Conservation (phyloP, 92 coral and sea anemone genomes). For the Zoanthus sociatus region DNA sequence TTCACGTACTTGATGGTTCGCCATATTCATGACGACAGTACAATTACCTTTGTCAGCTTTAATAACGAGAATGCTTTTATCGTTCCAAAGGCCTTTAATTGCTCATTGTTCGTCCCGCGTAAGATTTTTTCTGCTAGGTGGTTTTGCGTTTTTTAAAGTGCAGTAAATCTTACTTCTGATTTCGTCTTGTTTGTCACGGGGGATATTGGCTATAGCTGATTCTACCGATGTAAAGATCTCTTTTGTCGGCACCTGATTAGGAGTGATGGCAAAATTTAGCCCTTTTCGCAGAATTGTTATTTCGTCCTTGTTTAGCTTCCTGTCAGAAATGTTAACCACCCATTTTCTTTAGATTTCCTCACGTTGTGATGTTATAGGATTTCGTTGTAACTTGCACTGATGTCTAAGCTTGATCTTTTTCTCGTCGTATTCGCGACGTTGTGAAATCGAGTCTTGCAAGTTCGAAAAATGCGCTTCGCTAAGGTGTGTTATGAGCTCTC, state of each 20-base stretch:
- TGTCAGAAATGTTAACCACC: slow-evolving; percentile 2
- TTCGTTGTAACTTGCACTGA: too few species aligned
- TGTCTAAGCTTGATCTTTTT: too few species aligned
- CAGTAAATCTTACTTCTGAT: slow-evolving; percentile 28
- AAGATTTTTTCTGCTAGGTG: neutral
- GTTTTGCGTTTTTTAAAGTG: slow-evolving; percentile 2
- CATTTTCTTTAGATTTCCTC: neutral
- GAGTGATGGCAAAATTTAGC: slow-evolving; percentile 34
- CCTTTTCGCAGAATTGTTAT: slow-evolving; percentile 25
- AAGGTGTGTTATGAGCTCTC: too few species aligned
- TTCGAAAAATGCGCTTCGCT: too few species aligned
- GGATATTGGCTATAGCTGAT: slow-evolving; percentile 2
- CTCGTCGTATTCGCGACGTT: too few species aligned
- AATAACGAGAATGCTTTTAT: slow-evolving; percentile 13
- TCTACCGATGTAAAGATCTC: slow-evolving; percentile 20
- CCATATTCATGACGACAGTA: slow-evolving; percentile 28
- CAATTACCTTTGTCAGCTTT: slow-evolving; percentile 52
- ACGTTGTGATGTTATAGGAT: too few species aligned
- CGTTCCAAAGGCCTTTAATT: neutral
- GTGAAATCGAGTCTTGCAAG: too few species aligned
- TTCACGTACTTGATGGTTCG: neutral
- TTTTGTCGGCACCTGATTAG: slow-evolving; percentile 15
- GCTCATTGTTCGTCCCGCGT: slow-evolving; percentile 21
- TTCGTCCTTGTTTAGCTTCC: slow-evolving; percentile 18
- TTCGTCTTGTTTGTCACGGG: slow-evolving; percentile 7